These are phyloP conservation scores for Drosophila dives DNA, from an alignment of 2,888 invertebrate species.

Conservation along the genomic window DNA sequence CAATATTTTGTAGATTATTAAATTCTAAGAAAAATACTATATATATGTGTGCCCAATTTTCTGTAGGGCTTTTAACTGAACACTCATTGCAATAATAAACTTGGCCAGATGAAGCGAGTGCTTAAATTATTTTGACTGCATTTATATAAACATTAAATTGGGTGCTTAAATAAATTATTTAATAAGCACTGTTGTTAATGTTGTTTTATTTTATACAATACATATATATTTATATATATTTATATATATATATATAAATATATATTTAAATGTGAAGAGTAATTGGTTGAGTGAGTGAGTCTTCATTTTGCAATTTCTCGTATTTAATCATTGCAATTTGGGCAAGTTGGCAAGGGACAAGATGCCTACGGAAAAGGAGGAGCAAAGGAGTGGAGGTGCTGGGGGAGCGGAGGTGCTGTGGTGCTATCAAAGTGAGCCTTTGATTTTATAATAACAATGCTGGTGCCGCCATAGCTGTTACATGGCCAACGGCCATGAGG, in stretches of 20 bases:
- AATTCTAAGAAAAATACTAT: neutral
- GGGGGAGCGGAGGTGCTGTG: neutral
- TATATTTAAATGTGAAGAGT: neutral
- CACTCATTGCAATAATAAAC: constrained; percentile 57
- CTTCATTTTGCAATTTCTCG: constrained; percentile 71
- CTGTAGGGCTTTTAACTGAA: neutral
- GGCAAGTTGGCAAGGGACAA: constrained; percentile 12
- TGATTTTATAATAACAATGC: constrained; percentile 69
- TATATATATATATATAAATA: neutral
- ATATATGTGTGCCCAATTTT: neutral
- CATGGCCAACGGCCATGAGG: constrained; percentile 47
- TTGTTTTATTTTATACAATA: constrained; percentile 7
- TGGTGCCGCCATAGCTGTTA: constrained; percentile 76
- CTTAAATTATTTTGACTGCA: constrained; percentile 56
- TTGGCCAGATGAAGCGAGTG: constrained; percentile 32
- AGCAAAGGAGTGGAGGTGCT: neutral
- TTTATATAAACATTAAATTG: constrained; percentile 82
- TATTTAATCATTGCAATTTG: constrained; percentile 82
- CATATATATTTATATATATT: neutral
- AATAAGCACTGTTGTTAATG: constrained; percentile 75
- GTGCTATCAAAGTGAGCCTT: constrained; percentile 31
- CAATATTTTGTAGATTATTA: neutral
- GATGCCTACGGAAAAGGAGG: neutral
- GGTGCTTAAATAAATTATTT: constrained; percentile 84
- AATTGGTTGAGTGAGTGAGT: constrained; percentile 59